Evolutionary conservation across 2,888 invertebrate genomes (phyloP), one percentile per base, ranked within the genome.

Genomic region (Tenthredo distinguenda): DNA sequence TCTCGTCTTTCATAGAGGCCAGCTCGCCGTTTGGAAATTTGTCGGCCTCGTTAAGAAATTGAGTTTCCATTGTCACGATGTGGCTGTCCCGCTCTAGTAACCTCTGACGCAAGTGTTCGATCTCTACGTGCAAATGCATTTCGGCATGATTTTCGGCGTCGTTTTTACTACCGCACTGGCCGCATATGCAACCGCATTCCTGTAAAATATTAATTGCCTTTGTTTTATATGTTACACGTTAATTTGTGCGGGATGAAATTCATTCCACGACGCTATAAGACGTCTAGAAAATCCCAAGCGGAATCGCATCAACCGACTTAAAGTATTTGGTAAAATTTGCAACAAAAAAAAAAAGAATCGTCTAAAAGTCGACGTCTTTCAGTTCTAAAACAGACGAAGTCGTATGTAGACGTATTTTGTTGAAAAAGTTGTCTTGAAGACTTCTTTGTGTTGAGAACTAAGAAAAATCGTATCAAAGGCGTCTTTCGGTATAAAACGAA

Each of bases 41-140:
- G 85, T 95, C 94, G 9, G 95, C 94, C 91, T 97, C 97, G 90
- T 97, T 97, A 87, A 98, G 94, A 93, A 98, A 97, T 92, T 97
- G 98, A 1, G 97, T 96, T 94, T 98, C 98, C 95, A 98, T 96
- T 90, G 96, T 97, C 87, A 97, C 95, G 90, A 98, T 97, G 92
- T 98, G 97, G 88, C 95, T 95, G 91, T 98, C 98, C 89, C 97
- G 95, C 92, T 98, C 98, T 21, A 96, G 94, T 50, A 99, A 94
- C 89, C 97, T 96, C 92, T 97, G 97, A 91, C 97, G 96, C 89
- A 99, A 94, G 92, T 97, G 97, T 92, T 98, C 98, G 91, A 98
- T 97, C 94, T 98, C 98, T 81, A 96, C 97, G 90, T 97, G 97
- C 89, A 98, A 95, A 94, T 98, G 97, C 90, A 96, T 95, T 89